A percentile compares a stretch with the other conserved stretches of the same genome.
Evolutionary conservation across 2,113 vertebrate genomes (phyloP).

Genomic region (Uropsilus gracilis): DNA sequence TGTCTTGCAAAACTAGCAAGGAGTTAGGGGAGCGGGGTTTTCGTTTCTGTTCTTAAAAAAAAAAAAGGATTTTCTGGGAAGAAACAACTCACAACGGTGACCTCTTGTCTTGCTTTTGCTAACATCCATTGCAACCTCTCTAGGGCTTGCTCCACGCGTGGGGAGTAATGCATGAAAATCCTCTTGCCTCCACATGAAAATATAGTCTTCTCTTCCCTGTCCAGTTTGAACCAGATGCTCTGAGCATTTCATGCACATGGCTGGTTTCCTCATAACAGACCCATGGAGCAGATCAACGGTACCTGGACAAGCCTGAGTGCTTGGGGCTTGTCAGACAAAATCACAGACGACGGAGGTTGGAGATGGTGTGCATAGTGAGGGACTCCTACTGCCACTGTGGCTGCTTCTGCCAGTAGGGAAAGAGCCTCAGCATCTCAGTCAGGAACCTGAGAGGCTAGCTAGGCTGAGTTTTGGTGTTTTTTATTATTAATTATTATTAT

Average conservation of each 20-base stretch:
- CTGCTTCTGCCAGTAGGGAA: neutral
- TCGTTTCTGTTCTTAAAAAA: neutral
- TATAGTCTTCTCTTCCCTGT: neutral
- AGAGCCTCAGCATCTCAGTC: neutral
- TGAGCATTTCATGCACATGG: accelerated
- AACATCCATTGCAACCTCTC: neutral
- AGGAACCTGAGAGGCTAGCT: neutral
- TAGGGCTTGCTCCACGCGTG: neutral
- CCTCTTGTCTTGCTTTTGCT: constrained; percentile 39
- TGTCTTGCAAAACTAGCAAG: constrained; percentile 60
- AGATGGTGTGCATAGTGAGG: neutral
- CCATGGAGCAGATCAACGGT: neutral
- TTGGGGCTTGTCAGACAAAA: neutral
- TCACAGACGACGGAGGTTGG: neutral
- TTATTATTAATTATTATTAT: neutral
- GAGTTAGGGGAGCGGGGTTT: constrained; percentile 25
- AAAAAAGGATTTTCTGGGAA: neutral
- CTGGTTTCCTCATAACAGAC: neutral
- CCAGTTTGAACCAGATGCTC: neutral
- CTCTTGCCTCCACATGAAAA: constrained; percentile 1
- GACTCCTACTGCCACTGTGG: too few species aligned
- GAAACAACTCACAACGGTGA: neutral
- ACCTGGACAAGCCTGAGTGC: neutral
- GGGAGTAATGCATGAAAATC: constrained; percentile 36
- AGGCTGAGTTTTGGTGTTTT: neutral